Evolutionary conservation across 2,888 invertebrate genomes (phyloP).

Genomic region (Fabriciana adippe): DNA sequence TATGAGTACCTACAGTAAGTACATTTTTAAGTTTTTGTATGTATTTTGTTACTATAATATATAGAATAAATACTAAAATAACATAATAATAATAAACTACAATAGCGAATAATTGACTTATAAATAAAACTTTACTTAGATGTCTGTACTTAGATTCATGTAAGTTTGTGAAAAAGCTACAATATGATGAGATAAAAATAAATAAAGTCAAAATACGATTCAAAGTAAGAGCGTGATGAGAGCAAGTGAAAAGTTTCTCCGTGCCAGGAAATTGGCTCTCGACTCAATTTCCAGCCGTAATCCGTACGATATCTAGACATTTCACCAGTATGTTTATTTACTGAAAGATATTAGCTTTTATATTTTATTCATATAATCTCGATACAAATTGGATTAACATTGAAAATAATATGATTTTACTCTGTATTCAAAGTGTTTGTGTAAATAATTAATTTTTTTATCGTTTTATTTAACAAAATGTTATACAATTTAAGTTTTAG

Average conservation of each 20-base stretch:
- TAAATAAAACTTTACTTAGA: too few species aligned
- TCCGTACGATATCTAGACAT: constrained; percentile 37
- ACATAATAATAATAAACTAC: too few species aligned
- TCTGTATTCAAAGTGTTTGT: too few species aligned
- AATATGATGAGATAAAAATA: neutral
- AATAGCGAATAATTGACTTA: too few species aligned
- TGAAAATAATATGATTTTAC: neutral
- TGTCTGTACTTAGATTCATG: neutral
- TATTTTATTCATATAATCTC: neutral
- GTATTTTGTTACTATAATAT: too few species aligned
- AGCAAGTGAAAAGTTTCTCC: constrained; percentile 37
- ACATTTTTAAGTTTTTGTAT: too few species aligned
- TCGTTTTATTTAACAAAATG: too few species aligned
- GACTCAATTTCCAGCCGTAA: constrained; percentile 47
- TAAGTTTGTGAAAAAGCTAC: neutral
- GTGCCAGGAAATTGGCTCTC: constrained; percentile 45
- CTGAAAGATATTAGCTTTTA: neutral
- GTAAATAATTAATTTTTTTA: too few species aligned
- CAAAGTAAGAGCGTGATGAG: constrained; percentile 16
- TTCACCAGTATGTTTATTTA: constrained; percentile 40
- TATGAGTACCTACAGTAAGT: too few species aligned
- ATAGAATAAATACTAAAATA: too few species aligned
- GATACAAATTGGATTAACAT: neutral
- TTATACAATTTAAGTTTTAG: too few species aligned
- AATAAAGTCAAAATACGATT: constrained; percentile 5